Conservation (phyloP, 2,113 vertebrate species). For the Eublepharis macularius region DNA sequence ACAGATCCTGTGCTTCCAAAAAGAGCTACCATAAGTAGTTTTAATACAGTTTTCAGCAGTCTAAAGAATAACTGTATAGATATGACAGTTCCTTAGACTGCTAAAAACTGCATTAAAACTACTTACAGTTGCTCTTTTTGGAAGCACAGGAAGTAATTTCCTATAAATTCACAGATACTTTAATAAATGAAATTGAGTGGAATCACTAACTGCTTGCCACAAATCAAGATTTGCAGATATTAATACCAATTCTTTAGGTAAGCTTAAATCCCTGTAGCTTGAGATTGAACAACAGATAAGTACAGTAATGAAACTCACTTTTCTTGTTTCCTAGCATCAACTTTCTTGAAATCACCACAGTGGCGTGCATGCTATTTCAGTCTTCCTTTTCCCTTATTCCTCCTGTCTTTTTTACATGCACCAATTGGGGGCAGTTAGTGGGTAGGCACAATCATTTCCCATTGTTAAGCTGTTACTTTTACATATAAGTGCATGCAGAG, state of each 20-base stretch:
- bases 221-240: constrained; percentile 51
- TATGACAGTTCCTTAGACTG: too few species aligned
- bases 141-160: constrained; percentile 39
- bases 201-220: constrained; percentile 53
- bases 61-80: too few species aligned
- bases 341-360: constrained; percentile 50
- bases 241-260: constrained; percentile 55
- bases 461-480: not conserved
- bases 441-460: not conserved
- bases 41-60: constrained; percentile 43
- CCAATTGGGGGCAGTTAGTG: not conserved
- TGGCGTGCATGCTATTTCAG: not conserved
- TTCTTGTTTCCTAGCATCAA: constrained; percentile 41
- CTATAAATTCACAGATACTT: constrained; percentile 46
- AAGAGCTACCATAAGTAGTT: constrained; percentile 28
- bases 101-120: constrained; percentile 48
- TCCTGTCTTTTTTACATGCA: constrained; percentile 8
- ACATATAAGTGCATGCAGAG: not conserved
- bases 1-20: constrained; percentile 20
- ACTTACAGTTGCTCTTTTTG: constrained; percentile 25
- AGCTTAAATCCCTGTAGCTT: constrained; percentile 34
- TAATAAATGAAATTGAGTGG: constrained; percentile 44
- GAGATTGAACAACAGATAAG: constrained; percentile 50
- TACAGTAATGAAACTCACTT: constrained; percentile 54
- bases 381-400: constrained; percentile 22